These are phyloP conservation scores for Papilio dardanus DNA, from an alignment of 1,140 invertebrate genomes.

Conservation along the genomic window DNA sequence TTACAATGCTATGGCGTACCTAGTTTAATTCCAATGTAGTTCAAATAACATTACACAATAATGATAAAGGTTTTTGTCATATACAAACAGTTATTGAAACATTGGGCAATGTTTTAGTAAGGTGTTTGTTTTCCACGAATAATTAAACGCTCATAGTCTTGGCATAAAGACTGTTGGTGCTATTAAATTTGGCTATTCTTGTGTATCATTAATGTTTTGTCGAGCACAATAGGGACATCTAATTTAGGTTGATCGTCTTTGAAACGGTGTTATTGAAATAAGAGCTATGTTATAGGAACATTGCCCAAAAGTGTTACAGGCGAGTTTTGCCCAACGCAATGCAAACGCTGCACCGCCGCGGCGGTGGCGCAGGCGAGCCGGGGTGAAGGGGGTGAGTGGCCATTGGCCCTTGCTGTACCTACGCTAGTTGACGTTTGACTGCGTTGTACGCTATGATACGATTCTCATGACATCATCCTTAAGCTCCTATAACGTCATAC, in stretches of 20 bases:
- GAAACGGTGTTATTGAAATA: conserved; percentile 34
- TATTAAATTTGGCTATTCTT: background rate
- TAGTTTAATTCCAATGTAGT: conserved; percentile 20
- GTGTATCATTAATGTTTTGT: background rate
- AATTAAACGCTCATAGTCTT: background rate
- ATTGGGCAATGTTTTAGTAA: background rate
- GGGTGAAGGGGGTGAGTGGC: conserved; percentile 70
- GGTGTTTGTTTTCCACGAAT: too few species aligned
- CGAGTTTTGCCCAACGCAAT: conserved; percentile 60
- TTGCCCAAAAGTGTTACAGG: conserved; percentile 59
- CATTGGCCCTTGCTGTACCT: conserved; percentile 51
- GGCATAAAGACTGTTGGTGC: background rate
- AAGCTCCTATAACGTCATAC: background rate
- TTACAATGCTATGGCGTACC: conserved; percentile 30
- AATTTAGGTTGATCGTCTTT: background rate
- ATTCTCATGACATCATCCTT: background rate
- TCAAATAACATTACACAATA: conserved; percentile 30
- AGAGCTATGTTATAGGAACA: conserved; percentile 57
- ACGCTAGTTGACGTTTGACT: conserved; percentile 37
- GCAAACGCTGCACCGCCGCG: conserved; percentile 70
- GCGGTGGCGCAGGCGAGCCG: conserved; percentile 63
- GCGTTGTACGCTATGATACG: conserved; percentile 7
- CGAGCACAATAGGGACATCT: background rate
- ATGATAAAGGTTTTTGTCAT: background rate
- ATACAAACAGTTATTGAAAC: background rate